These are phyloP conservation scores for Drosophila triauraria DNA, from an alignment of 1,140 invertebrate genomes.

Conservation along the genomic window DNA sequence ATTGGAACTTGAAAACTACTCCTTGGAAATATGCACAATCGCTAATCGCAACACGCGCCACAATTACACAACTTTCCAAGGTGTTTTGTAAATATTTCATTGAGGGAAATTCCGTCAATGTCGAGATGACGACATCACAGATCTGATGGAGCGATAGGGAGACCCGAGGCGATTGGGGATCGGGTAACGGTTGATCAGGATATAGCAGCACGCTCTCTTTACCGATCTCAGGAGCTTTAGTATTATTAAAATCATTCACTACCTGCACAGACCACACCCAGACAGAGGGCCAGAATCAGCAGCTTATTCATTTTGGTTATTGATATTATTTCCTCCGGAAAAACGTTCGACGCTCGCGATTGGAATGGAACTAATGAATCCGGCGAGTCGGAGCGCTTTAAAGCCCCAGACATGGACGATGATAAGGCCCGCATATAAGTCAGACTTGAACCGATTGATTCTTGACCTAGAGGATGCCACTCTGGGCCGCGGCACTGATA, in stretches of 20 bases:
- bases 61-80: constrained; percentile 55
- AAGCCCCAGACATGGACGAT: constrained; percentile 46
- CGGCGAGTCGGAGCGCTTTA: constrained; percentile 50
- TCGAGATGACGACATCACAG: constrained; percentile 8
- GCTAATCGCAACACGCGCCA: constrained; percentile 28
- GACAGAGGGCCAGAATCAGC: constrained; percentile 72
- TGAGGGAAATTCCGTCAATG: constrained; percentile 32
- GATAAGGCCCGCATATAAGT: constrained; percentile 38
- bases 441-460: constrained; percentile 73
- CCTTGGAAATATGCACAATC: neutral
- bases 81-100: constrained; percentile 61
- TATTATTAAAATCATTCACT: constrained; percentile 39
- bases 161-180: neutral
- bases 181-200: neutral
- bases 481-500: constrained; percentile 51
- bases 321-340: constrained; percentile 23
- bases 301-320: constrained; percentile 71
- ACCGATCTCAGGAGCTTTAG: neutral
- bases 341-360: constrained; percentile 60
- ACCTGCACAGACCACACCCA: constrained; percentile 77
- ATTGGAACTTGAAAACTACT: neutral
- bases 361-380: constrained; percentile 68
- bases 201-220: neutral
- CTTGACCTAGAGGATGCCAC: constrained; percentile 77
- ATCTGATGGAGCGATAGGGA: neutral